A percentile compares a stretch with the other conserved stretches of the same genome.
These are phyloP conservation scores for Enteromius paludinosus DNA, from an alignment of 2,797 vertebrate species.

Conservation along the genomic window DNA sequence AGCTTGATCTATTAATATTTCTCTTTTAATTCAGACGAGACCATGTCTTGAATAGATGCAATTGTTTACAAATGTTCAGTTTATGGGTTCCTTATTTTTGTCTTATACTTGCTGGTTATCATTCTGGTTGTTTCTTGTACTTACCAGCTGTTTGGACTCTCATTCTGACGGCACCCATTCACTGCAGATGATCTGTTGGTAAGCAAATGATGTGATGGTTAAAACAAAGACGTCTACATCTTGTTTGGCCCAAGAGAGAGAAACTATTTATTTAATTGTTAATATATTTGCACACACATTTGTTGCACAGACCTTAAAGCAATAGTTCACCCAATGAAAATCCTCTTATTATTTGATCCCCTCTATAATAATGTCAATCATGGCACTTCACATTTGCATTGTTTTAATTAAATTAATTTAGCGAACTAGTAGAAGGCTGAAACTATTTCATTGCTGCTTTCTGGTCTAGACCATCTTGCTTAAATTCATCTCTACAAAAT, in stretches of 20 bases:
- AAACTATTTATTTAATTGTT: background rate
- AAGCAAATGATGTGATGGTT: background rate
- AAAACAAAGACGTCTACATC: background rate
- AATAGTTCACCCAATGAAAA: too few species aligned
- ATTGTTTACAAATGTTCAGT: background rate
- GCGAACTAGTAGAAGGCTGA: background rate
- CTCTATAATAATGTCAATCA: background rate
- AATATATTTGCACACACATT: background rate
- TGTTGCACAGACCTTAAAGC: background rate
- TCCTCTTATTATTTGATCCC: too few species aligned
- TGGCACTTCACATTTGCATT: background rate
- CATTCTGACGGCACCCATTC: background rate
- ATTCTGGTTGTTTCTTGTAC: background rate
- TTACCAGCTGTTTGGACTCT: slow-evolving; percentile 2
- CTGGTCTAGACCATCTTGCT: too few species aligned
- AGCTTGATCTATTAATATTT: background rate
- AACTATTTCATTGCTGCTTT: background rate
- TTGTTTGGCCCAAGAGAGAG: background rate
- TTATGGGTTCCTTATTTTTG: background rate
- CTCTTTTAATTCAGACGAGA: background rate
- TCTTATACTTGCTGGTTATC: too few species aligned
- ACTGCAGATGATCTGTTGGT: background rate
- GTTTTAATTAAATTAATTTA: background rate
- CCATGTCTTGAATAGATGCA: background rate
- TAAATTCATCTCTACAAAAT: background rate